A percentile compares a stretch with the other conserved stretches of the same genome.
phyloP scores from a whole-genome alignment of 2,888 invertebrate species.

The Dromius quadrimaculatus region DNA sequence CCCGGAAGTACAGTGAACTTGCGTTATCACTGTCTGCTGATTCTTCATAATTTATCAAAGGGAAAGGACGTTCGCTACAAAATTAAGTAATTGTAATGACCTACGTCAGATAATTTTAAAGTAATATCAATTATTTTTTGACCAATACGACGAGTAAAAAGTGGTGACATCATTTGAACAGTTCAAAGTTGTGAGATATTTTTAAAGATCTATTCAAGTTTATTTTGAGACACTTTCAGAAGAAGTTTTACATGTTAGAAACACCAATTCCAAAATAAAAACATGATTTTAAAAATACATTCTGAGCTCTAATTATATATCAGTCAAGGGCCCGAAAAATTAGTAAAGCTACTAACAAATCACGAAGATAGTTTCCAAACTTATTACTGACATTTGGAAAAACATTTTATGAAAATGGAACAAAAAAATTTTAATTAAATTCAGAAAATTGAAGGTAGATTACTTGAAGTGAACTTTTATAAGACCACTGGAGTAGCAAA shows the following conservation, averaged over 20 bases:
- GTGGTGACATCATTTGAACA: neutral
- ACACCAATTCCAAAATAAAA: constrained; percentile 4
- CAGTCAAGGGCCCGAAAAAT: too few species aligned
- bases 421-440: too few species aligned
- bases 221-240: constrained; percentile 12
- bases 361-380: too few species aligned
- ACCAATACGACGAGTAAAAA: neutral
- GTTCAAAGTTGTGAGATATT: constrained; percentile 6
- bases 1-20: constrained; percentile 1
- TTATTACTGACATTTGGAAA: too few species aligned
- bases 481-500: too few species aligned
- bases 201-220: constrained; percentile 10
- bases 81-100: neutral
- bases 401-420: too few species aligned
- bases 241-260: constrained; percentile 11
- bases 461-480: too few species aligned
- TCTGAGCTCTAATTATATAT: too few species aligned
- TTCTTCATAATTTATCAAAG: neutral
- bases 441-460: too few species aligned
- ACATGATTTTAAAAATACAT: neutral
- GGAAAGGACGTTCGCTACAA: neutral
- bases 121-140: neutral
- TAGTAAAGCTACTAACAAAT: too few species aligned
- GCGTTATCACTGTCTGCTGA: neutral
- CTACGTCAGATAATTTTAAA: too few species aligned